Base-by-base conservation (phyloP, 2,888 invertebrate species). In the Aplocera efformata region DNA sequence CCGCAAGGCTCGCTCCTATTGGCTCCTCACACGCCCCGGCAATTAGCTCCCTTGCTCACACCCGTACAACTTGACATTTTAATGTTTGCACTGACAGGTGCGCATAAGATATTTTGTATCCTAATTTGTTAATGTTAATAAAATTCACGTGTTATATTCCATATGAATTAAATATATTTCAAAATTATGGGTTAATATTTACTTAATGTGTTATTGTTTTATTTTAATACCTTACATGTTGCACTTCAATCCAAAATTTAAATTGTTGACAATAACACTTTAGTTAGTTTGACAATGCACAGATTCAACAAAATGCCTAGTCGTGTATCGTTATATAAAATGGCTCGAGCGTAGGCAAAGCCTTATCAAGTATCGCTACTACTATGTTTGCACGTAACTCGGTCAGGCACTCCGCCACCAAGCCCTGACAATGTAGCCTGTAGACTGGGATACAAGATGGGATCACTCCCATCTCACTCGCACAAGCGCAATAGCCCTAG, bases 391-490 rank as follows among this genome's bases (percentile, higher is more conserved):
- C 66, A 69, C 68, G 76, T 76, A 72, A 78, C 72, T 78, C 72
- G 73, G 80, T 72, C 74, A 75, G 75, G 75, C 71, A 75, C 75
- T 65, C 65, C 64, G 69, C 75, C 72, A 67, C 71, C 68, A 73
- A 77, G 72, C 74, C 72, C 74, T 88, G 88, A 88, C 88, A 85
- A 88, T 77, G 79, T 88, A 86, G 85, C 88, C 88, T 88, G 83
- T 85, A 77, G 86, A 88, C 86, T 63, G 81, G 78, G 78, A 76
- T 74, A 91, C 91, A 91, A 91, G 91, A 91, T 91, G 91, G 90
- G 90, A 84, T 85, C 81, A 72, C 85, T 66, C 58, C 83, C 59
- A 62, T 78, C 80, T 68, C 79, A 10, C 63, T 88, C 78, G 5
- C 45, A 7, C 24, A 1, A 3, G n/a, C 13, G 25, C 10, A 20